phyloP scores from a whole-genome alignment of 2,888 invertebrate genomes.

The Tortrix viridana region DNA sequence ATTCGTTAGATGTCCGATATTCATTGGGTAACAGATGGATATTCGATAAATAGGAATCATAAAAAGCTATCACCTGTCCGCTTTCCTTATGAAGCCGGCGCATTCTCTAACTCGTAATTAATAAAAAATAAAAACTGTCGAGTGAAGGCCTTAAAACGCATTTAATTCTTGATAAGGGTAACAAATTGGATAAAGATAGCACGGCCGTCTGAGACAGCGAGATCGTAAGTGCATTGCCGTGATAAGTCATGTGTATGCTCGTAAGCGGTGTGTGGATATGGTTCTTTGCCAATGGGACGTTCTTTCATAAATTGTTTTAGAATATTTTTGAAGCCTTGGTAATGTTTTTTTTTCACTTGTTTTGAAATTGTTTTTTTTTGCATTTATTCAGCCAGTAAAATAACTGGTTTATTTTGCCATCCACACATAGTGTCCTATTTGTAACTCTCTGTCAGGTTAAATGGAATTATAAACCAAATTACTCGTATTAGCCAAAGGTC shows the following conservation, averaged over 20 bases:
- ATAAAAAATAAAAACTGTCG: conserved; percentile 74
- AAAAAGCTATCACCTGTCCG: conserved; percentile 77
- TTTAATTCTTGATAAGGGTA: conserved; percentile 84
- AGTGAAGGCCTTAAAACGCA: conserved; percentile 78
- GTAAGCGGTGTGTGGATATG: conserved; percentile 55
- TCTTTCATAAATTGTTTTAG: not conserved
- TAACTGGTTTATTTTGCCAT: no score
- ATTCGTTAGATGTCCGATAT: conserved; percentile 52
- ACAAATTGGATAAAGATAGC: conserved; percentile 84
- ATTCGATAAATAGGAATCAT: conserved; percentile 72
- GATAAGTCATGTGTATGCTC: conserved; percentile 71
- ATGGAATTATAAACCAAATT: no score
- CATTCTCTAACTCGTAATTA: conserved; percentile 71
- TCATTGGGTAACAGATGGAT: conserved; percentile 70
- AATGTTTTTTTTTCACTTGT: not conserved
- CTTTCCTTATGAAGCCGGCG: conserved; percentile 56
- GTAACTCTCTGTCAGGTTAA: no score
- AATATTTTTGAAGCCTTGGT: not conserved
- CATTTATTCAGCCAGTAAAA: no score
- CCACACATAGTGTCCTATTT: no score
- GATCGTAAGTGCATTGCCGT: conserved; percentile 83
- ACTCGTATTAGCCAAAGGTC: no score
- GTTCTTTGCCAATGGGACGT: not conserved
- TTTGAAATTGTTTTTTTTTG: no score
- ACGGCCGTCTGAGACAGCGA: conserved; percentile 74